These are phyloP conservation scores for Nasonia vitripennis DNA, from an alignment of 1,140 invertebrate genomes.

Conservation along the genomic window DNA sequence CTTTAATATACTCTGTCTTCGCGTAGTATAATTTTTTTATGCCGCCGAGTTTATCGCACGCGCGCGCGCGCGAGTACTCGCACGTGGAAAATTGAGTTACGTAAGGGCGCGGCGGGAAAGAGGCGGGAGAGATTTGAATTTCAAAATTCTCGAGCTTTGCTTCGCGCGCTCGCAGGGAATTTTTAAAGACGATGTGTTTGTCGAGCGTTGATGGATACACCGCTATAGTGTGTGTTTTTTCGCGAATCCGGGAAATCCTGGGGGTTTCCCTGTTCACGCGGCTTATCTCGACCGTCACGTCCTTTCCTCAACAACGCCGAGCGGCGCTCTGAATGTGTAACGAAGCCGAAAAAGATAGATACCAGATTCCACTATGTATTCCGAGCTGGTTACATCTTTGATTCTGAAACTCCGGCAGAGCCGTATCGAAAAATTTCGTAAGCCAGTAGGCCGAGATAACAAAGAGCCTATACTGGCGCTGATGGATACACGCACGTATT, in stretches of 20 bases:
- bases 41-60: not conserved
- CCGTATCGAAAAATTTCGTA: constrained; percentile 21
- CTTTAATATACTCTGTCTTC: not conserved
- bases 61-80: constrained; percentile 37
- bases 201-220: too few relatives aligned
- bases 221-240: not conserved
- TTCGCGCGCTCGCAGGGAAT: too few relatives aligned
- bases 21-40: too few relatives aligned
- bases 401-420: too few relatives aligned
- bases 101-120: not conserved
- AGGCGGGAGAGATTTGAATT: constrained; percentile 45
- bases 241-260: not conserved
- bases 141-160: not conserved
- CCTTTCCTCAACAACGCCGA: not conserved
- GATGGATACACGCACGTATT: not conserved
- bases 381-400: too few relatives aligned
- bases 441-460: not conserved
- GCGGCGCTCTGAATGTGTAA: not conserved
- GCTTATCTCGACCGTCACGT: not conserved
- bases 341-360: not conserved
- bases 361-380: not conserved
- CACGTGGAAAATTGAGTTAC: constrained; percentile 44
- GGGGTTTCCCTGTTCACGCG: not conserved
- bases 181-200: too few relatives aligned
- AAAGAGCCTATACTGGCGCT: not conserved